Percentiles rank a stretch among this genome's conserved stretches.
Conservation (phyloP, 2,888 invertebrate species). For the Nesidiocoris tenuis region DNA sequence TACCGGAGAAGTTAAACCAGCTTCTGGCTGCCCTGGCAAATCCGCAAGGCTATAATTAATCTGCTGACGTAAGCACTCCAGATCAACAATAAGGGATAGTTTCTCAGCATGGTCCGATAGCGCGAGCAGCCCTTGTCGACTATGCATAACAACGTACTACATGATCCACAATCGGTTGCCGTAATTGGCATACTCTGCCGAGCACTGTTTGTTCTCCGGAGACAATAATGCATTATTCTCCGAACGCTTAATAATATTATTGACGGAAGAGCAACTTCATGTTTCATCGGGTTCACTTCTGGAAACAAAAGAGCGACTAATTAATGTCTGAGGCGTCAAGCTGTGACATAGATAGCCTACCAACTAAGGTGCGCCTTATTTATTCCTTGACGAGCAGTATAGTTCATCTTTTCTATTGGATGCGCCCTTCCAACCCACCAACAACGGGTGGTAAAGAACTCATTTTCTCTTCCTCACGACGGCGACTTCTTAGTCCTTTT, state of each 20-base stretch:
- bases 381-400: background rate
- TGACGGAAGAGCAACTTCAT: background rate
- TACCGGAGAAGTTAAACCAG: too few relatives aligned
- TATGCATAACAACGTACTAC: background rate
- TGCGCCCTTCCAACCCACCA: background rate
- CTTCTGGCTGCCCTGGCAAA: too few relatives aligned
- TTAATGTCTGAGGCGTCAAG: constrained; percentile 5
- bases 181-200: background rate
- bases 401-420: background rate
- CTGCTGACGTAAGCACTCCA: too few relatives aligned
- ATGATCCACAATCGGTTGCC: background rate
- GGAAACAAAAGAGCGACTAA: constrained; percentile 7
- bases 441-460: background rate
- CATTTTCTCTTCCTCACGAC: background rate
- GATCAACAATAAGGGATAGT: too few relatives aligned
- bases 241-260: background rate
- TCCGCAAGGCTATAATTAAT: too few relatives aligned
- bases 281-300: background rate
- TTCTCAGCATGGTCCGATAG: background rate
- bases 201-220: background rate
- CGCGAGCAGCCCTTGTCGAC: too few relatives aligned
- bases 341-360: background rate
- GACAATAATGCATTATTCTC: background rate
- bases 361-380: background rate
- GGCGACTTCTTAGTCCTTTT: background rate